Conservation (phyloP, 2,113 vertebrate genomes). For the Lipophrys pholis region DNA sequence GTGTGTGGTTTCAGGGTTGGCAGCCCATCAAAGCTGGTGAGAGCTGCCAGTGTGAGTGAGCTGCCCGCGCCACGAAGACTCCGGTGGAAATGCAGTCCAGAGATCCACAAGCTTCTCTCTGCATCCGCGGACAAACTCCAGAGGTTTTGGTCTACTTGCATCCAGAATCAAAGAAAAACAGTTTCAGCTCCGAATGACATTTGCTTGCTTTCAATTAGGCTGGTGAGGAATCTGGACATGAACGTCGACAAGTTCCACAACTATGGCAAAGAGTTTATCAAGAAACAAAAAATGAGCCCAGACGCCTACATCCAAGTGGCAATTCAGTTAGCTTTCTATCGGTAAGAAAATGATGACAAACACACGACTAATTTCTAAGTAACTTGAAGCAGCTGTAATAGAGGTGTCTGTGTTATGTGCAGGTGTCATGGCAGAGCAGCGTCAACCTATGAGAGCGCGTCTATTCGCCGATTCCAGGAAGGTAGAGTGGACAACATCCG, state of each 20-base stretch:
- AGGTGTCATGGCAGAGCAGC: constrained; percentile 89
- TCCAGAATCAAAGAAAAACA: not conserved
- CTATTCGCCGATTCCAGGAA: constrained; percentile 90
- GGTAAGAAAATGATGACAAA: constrained; percentile 72
- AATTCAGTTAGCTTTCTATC: constrained; percentile 94
- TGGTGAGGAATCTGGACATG: constrained; percentile 92
- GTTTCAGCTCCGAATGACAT: not conserved
- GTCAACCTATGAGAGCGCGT: constrained; percentile 97
- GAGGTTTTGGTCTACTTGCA: constrained; percentile 77
- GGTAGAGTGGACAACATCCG: constrained; percentile 97
- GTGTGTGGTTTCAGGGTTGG: constrained; percentile 81
- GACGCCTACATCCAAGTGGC: constrained; percentile 95
- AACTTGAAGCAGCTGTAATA: not conserved
- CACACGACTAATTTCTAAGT: not conserved
- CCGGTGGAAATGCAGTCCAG: constrained; percentile 93
- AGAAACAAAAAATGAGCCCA: constrained; percentile 94
- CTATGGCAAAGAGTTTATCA: constrained; percentile 96
- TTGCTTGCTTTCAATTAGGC: constrained; percentile 72
- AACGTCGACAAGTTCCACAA: constrained; percentile 86
- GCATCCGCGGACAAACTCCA: constrained; percentile 90
- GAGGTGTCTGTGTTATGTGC: not conserved
- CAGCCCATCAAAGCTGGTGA: constrained; percentile 89
- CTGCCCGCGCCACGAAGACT: constrained; percentile 92
- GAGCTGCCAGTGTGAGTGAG: constrained; percentile 92
- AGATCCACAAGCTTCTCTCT: constrained; percentile 87